Evolutionary conservation across 2,888 invertebrate genomes (phyloP), one percentile per base, ranked within the genome.

Genomic region (Drosophila prostipennis): DNA sequence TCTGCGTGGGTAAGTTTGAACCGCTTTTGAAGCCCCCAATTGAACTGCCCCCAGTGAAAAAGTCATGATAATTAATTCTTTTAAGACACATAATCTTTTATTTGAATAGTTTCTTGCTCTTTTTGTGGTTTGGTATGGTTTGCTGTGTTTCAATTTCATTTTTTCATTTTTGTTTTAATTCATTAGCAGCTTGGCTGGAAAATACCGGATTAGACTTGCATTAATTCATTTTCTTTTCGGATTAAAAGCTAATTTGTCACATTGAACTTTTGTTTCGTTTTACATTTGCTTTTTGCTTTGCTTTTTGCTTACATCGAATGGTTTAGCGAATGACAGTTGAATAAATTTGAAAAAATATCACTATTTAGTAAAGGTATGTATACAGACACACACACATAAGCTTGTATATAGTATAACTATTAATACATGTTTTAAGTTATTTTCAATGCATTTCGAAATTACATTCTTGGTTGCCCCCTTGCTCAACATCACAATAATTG

Each of bases 31-130:
- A 52, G 55, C 76, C 61, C 73, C 59, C 46, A 46, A 51, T 54
- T 60, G 59, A 76, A 60, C 56, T 69, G 70, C 68, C 57, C 59
- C 48, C 75, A 77, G 76, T 72, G 72, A 76, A 87, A 77, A 87
- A 85, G 52, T 55, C 79, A 65, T 19, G 49, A 65, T 72, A 77
- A 76, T 82, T 85, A 79, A 63, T 73, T 73, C 37, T 72, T 64
- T 72, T 76, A 88, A 84, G 81, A 84, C 84, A 84, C 84, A 88
- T 86, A 84, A 86, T 87, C 83, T 80, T 84, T 88, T 84, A 88
- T 84, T 88, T 88, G 71, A 80, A 84, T 82, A 87, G 88, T 52
- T 81, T 75, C 53, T 85, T 82, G 56, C 64, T 58, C 57, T 61
- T 53, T 71, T 37, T 61, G 42, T 49, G 72, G 61, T 69, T 78